Conservation (phyloP, 2,113 vertebrate genomes). For the Dipodomys spectabilis region DNA sequence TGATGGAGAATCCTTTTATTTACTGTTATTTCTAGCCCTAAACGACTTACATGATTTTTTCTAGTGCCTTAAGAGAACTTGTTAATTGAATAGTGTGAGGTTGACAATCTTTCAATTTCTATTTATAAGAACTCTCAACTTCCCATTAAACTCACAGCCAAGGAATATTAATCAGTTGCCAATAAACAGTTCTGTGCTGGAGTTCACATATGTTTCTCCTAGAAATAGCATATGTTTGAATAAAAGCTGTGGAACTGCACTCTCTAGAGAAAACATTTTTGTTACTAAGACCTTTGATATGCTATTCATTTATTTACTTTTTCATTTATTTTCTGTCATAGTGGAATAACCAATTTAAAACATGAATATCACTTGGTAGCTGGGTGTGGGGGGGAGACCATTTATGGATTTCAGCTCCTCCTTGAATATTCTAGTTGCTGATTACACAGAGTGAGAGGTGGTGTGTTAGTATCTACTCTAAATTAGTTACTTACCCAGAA, state of each 20-base stretch:
- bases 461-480: not conserved
- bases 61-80: constrained; percentile 34
- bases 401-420: not conserved
- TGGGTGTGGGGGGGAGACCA: not conserved
- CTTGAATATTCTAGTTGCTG: not conserved
- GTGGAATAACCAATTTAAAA: not conserved
- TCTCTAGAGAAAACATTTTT: constrained; percentile 44
- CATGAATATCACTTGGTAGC: not conserved
- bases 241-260: constrained; percentile 32
- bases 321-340: not conserved
- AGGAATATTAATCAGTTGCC: constrained; percentile 73
- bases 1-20: not conserved
- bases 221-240: constrained; percentile 63
- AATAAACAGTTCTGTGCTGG: constrained; percentile 55
- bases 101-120: constrained; percentile 39
- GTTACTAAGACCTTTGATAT: constrained; percentile 34
- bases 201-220: constrained; percentile 66
- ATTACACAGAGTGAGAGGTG: not conserved
- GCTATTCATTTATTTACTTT: not conserved
- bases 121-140: constrained; percentile 56
- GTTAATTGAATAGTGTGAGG: constrained; percentile 30
- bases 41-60: not conserved
- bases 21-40: constrained; percentile 17
- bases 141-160: constrained; percentile 56
- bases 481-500: not conserved